Conservation (phyloP, 1,140 invertebrate genomes). For the Drosophila subobscura region DNA sequence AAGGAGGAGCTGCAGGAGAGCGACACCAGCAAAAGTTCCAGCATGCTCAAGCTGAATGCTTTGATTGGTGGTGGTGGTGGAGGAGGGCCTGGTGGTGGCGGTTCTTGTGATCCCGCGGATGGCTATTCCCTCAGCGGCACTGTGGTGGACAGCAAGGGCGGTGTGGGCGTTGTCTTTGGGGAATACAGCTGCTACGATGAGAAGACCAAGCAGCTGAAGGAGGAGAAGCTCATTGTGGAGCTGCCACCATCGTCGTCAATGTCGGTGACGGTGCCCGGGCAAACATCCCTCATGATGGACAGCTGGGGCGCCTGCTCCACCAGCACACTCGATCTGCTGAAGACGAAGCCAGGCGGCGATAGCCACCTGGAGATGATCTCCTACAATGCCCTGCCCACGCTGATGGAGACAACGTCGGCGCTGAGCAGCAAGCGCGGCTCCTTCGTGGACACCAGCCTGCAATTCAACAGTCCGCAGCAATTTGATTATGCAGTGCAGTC, state of each 20-base stretch:
- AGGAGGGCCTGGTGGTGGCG: conserved; percentile 21
- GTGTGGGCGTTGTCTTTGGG: conserved; percentile 83
- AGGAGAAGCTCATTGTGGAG: conserved; percentile 87
- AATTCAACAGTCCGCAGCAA: conserved; percentile 55
- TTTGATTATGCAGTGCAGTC: conserved; percentile 83
- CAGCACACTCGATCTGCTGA: conserved; percentile 75
- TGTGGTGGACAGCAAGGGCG: conserved; percentile 64
- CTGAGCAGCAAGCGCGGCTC: conserved; percentile 71
- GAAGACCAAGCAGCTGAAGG: conserved; percentile 86
- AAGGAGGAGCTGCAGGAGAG: conserved; percentile 89
- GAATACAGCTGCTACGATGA: conserved; percentile 88
- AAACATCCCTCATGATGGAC: conserved; percentile 76
- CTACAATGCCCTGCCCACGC: conserved; percentile 59
- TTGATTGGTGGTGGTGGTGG: conserved; percentile 34
- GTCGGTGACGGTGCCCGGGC: conserved; percentile 41
- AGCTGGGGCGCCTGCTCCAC: conserved; percentile 71
- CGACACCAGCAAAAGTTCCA: conserved; percentile 84
- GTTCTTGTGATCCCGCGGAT: conserved; percentile 30
- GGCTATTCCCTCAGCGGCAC: conserved; percentile 64
- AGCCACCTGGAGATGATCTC: conserved; percentile 66
- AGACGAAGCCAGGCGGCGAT: conserved; percentile 55
- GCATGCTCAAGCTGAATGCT: conserved; percentile 73
- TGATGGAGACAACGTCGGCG: conserved; percentile 46
- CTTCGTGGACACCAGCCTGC: conserved; percentile 55
- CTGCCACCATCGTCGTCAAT: conserved; percentile 84